Conservation (phyloP, 2,113 vertebrate species). For the Clarias batrachus region DNA sequence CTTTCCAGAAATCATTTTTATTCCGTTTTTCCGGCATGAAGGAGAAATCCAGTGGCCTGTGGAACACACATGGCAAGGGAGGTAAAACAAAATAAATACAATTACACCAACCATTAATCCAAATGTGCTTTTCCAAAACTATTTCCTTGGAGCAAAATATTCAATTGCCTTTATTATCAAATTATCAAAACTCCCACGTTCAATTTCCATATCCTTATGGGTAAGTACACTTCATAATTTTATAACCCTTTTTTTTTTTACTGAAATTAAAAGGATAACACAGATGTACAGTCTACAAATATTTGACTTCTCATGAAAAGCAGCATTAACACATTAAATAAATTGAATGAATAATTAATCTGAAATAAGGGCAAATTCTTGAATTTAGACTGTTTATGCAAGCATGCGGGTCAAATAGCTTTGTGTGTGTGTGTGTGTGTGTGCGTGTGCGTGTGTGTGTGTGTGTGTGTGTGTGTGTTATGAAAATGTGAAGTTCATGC, state of each 20-base stretch:
- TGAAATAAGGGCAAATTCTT: neutral
- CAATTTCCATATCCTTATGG: neutral
- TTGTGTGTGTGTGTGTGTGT: neutral
- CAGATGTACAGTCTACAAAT: neutral
- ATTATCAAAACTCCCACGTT: neutral
- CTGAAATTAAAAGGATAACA: neutral
- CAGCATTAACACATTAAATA: neutral
- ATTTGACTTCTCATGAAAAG: neutral
- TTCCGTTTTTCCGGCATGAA: neutral
- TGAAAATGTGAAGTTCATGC: neutral
- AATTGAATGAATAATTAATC: neutral
- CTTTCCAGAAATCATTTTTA: slow-evolving; percentile 16
- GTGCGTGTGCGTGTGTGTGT: neutral
- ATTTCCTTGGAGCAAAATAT: neutral
- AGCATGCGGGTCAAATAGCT: neutral
- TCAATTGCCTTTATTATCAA: neutral
- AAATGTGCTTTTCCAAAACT: neutral
- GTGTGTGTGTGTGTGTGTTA: neutral
- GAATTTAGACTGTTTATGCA: neutral
- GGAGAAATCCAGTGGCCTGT: neutral
- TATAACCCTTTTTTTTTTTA: neutral
- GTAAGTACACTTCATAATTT: neutral
- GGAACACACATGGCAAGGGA: neutral
- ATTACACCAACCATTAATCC: neutral
- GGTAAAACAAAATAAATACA: neutral